phyloP scores from a whole-genome alignment of 1,140 invertebrate species.

The Eulimnadia texana region DNA sequence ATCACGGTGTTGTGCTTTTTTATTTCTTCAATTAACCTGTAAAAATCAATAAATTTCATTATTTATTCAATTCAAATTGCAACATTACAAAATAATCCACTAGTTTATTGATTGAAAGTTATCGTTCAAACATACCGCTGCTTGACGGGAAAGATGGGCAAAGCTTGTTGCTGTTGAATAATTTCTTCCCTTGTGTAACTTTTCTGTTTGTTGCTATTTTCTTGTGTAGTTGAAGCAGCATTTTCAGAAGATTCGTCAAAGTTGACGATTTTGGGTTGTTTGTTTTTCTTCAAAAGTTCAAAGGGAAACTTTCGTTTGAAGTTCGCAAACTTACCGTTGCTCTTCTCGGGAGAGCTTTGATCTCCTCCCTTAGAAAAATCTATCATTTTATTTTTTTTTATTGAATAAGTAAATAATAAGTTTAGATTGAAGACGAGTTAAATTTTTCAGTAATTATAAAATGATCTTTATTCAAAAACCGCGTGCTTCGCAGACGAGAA shows the following conservation, averaged over 20 bases:
- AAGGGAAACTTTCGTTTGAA: background rate
- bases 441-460: no score
- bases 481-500: no score
- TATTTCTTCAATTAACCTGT: constrained; percentile 39
- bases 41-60: background rate
- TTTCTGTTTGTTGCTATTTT: background rate
- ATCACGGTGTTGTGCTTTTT: constrained; percentile 44
- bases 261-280: background rate
- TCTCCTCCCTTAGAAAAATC: background rate
- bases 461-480: no score
- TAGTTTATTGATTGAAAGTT: no score
- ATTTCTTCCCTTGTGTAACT: constrained; percentile 5
- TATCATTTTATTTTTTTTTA: background rate
- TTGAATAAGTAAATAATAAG: no score
- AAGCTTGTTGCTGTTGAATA: constrained; percentile 1
- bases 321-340: background rate
- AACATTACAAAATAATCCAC: constrained; percentile 18
- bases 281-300: background rate
- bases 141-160: constrained; percentile 15
- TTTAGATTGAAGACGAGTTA: no score
- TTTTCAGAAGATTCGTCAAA: background rate
- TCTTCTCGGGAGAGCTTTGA: background rate
- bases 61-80: background rate
- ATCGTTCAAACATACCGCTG: no score
- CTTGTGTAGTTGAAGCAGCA: background rate